A percentile compares a stretch with the other conserved stretches of the same genome.
Evolutionary conservation across 2,888 invertebrate genomes (phyloP).

Genomic region (Cloeon dipterum): DNA sequence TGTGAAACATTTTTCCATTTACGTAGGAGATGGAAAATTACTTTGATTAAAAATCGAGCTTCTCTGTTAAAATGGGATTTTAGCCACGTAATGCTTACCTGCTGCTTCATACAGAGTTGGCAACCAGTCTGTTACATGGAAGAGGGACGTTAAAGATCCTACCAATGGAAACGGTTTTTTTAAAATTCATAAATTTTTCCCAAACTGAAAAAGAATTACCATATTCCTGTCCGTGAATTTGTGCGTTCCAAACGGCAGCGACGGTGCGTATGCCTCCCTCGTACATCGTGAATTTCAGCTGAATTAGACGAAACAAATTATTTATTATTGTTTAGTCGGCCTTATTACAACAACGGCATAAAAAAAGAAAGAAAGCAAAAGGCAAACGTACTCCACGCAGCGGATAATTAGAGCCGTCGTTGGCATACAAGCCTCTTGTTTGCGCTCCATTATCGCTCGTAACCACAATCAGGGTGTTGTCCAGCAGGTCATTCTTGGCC

Average conservation of each 20-base stretch:
- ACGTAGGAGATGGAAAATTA: no score
- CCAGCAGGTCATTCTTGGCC: slow-evolving; percentile 13
- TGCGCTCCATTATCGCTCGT: slow-evolving; percentile 26
- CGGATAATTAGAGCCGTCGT: not conserved
- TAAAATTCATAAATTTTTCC: no score
- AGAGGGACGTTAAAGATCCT: not conserved
- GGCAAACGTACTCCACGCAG: not conserved
- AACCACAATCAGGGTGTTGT: slow-evolving; percentile 26
- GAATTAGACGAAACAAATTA: no score
- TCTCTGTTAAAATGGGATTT: no score
- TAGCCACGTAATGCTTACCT: not conserved
- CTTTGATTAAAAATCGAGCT: no score
- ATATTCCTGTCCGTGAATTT: slow-evolving; percentile 13
- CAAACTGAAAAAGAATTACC: not conserved
- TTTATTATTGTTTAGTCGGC: not conserved
- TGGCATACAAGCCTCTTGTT: slow-evolving; percentile 18
- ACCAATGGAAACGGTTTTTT: not conserved
- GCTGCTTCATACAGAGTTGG: not conserved
- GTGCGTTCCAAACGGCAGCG: slow-evolving; percentile 51
- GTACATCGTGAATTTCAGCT: slow-evolving; percentile 57
- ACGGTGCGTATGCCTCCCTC: slow-evolving; percentile 66
- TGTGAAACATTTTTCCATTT: no score
- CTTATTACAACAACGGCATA: not conserved
- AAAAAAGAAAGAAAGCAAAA: not conserved
- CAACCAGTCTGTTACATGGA: not conserved